Conservation (phyloP, 2,888 invertebrate genomes). For the Onthophagus sagittarius region DNA sequence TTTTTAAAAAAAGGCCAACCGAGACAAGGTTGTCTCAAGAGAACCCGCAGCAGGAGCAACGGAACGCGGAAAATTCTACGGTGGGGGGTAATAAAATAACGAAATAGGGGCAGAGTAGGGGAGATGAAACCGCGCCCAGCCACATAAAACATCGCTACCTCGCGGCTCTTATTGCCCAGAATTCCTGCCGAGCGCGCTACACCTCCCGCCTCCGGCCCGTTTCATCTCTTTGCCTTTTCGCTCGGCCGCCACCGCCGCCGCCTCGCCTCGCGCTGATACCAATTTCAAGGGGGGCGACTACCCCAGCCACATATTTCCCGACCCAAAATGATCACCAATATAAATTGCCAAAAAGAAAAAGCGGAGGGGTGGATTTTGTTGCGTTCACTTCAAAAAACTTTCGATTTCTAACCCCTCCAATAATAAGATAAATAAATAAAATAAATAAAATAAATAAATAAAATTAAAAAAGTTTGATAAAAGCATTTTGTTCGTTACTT, state of each 20-base stretch:
- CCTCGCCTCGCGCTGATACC: slow-evolving; percentile 29
- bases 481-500: neutral
- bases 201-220: slow-evolving; percentile 24
- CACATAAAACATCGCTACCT: slow-evolving; percentile 35
- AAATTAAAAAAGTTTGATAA: neutral
- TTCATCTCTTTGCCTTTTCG: slow-evolving; percentile 34
- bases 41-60: neutral
- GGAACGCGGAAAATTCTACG: slow-evolving; percentile 10
- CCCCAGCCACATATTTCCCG: slow-evolving; percentile 6
- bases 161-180: slow-evolving; percentile 29
- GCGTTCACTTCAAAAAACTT: neutral
- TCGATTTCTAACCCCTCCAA: neutral
- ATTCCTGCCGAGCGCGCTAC: neutral
- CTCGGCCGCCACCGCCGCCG: slow-evolving; percentile 28
- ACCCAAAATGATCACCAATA: slow-evolving; percentile 5
- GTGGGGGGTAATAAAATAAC: slow-evolving; percentile 40
- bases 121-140: slow-evolving; percentile 40
- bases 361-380: neutral
- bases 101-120: slow-evolving; percentile 25
- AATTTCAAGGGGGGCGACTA: slow-evolving; percentile 15
- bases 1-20: neutral
- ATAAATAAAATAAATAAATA: neutral
- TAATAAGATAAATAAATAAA: too few relatives aligned
- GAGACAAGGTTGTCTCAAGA: neutral
- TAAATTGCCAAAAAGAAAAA: neutral